Conservation (phyloP, 2,797 vertebrate genomes). For the Tolypeutes matacus region DNA sequence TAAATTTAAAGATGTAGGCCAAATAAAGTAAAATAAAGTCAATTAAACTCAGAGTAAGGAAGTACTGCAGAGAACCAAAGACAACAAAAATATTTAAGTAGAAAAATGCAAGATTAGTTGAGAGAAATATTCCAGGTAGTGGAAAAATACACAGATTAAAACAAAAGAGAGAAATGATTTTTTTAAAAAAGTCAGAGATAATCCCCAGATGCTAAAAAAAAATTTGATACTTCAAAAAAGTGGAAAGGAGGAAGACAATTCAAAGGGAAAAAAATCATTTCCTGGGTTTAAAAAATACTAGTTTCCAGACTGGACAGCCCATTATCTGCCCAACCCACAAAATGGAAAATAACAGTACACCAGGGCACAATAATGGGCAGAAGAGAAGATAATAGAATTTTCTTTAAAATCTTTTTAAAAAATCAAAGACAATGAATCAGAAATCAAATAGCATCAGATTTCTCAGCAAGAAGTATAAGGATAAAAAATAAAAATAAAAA, state of each 20-base stretch:
- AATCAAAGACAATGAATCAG: neutral
- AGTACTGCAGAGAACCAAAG: neutral
- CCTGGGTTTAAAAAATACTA: neutral
- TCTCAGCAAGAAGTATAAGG: neutral
- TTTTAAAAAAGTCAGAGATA: no score
- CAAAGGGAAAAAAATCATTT: neutral
- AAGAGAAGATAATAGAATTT: neutral
- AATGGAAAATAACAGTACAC: neutral
- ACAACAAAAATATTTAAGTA: neutral
- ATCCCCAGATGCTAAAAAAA: neutral
- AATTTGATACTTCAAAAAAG: neutral
- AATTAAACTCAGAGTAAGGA: neutral
- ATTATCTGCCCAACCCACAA: neutral
- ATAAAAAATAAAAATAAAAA: neutral
- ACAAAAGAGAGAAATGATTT: neutral
- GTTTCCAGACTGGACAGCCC: neutral
- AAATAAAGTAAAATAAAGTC: conserved; percentile 18
- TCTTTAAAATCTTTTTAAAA: neutral
- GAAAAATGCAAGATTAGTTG: neutral
- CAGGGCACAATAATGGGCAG: neutral
- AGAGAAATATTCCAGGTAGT: neutral
- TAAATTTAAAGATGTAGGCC: neutral
- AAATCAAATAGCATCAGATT: neutral
- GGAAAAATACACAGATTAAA: neutral
- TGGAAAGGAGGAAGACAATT: neutral